Conservation (phyloP, 2,888 invertebrate species). For the Celastrina argiolus region DNA sequence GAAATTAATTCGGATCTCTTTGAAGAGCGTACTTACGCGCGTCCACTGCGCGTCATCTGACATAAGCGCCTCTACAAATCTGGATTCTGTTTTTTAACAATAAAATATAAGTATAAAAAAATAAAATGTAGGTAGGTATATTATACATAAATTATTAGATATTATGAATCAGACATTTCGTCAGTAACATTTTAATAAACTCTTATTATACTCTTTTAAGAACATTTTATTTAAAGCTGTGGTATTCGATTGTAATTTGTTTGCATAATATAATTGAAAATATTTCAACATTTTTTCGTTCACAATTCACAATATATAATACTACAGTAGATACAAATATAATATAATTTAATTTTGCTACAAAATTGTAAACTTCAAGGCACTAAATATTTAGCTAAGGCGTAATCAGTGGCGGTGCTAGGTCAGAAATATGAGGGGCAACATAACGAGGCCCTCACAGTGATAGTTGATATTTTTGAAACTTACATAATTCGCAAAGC, state of each 20-base stretch:
- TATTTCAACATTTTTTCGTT: background rate
- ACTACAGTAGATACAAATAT: background rate
- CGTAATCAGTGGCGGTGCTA: constrained; percentile 7
- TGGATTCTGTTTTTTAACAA: no score
- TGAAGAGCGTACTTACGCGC: no score
- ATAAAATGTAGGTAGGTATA: no score
- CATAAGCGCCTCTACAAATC: no score
- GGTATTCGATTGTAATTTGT: background rate
- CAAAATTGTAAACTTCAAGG: background rate
- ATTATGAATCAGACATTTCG: background rate
- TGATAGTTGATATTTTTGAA: background rate
- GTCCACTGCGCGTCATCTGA: no score
- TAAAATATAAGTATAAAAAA: background rate
- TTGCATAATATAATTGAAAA: background rate
- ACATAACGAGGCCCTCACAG: background rate
- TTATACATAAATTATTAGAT: background rate
- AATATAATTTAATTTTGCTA: background rate
- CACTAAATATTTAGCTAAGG: constrained; percentile 3
- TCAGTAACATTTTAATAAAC: constrained; percentile 5
- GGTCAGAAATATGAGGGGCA: background rate
- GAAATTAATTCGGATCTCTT: no score
- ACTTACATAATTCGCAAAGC: background rate
- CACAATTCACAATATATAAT: background rate
- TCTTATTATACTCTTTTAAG: background rate
- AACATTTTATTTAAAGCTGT: background rate